phyloP scores from a whole-genome alignment of 2,113 vertebrate genomes.

The Menidia beryllina region DNA sequence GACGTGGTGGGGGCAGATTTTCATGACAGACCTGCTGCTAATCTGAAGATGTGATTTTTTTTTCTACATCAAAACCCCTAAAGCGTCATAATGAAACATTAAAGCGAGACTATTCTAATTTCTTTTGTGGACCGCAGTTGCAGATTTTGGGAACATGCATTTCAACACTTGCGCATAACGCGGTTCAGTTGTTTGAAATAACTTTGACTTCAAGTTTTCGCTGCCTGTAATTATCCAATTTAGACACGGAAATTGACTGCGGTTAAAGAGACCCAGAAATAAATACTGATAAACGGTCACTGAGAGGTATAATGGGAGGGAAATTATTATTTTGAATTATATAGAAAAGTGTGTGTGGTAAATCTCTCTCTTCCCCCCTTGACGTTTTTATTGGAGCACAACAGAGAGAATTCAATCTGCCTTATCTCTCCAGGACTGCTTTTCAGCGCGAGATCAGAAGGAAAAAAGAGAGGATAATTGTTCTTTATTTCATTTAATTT shows the following conservation, averaged over 20 bases:
- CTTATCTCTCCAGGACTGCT: constrained; percentile 89
- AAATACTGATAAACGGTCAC: constrained; percentile 65
- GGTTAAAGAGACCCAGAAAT: constrained; percentile 53
- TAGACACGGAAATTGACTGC: constrained; percentile 55
- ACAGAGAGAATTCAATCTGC: constrained; percentile 85
- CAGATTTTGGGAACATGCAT: neutral
- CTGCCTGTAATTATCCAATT: constrained; percentile 62
- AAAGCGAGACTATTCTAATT: constrained; percentile 87
- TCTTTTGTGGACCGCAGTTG: constrained; percentile 70
- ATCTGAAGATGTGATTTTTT: constrained; percentile 83
- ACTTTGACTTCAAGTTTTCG: constrained; percentile 9
- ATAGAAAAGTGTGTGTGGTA: constrained; percentile 48
- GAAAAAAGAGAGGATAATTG: constrained; percentile 85
- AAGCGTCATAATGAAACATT: constrained; percentile 89
- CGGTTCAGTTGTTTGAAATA: constrained; percentile 9
- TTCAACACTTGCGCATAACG: neutral
- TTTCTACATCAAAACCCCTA: constrained; percentile 82
- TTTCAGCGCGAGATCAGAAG: constrained; percentile 88
- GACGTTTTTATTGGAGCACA: constrained; percentile 82
- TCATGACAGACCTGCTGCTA: constrained; percentile 93
- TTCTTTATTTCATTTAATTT: constrained; percentile 92
- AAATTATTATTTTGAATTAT: constrained; percentile 84
- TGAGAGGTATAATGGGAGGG: constrained; percentile 73
- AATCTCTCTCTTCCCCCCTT: constrained; percentile 74
- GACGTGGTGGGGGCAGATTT: constrained; percentile 74